These are phyloP conservation scores for Vicugna pacos DNA, from an alignment of 2,113 vertebrate genomes.

Conservation along the genomic window DNA sequence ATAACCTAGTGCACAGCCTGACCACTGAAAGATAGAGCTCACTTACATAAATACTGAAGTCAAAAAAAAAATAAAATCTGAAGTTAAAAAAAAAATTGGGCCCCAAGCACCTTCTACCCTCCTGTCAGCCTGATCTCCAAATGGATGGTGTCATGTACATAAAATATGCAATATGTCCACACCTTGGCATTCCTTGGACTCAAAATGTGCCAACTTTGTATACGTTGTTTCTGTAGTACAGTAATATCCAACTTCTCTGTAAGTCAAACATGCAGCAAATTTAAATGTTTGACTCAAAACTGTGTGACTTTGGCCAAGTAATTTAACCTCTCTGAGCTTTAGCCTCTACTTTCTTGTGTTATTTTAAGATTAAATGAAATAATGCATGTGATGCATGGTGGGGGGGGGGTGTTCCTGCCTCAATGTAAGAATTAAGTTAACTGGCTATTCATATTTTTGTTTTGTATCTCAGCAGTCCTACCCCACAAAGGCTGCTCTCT, in stretches of 20 bases:
- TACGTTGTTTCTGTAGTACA: neutral
- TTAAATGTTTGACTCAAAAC: neutral
- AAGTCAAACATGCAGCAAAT: constrained; percentile 24
- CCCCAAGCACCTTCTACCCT: neutral
- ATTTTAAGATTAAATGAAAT: neutral
- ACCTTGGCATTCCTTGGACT: neutral
- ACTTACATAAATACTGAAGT: neutral
- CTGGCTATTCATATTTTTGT: neutral
- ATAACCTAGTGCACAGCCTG: neutral
- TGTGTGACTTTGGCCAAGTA: neutral
- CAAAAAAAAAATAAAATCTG: neutral
- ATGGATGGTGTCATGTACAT: neutral
- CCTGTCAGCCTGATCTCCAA: neutral
- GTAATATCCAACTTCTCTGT: neutral
- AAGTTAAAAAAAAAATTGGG: neutral
- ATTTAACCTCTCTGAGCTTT: neutral
- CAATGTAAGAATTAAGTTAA: neutral
- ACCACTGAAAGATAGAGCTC: neutral
- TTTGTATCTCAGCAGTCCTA: neutral
- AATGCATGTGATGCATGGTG: neutral
- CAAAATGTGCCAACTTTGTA: neutral
- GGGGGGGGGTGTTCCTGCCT: neutral
- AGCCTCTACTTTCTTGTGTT: neutral
- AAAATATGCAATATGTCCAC: neutral
- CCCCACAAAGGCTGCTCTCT: neutral